Evolutionary conservation across 2,797 vertebrate genomes (phyloP).

Genomic region (Pelobates cultripes): DNA sequence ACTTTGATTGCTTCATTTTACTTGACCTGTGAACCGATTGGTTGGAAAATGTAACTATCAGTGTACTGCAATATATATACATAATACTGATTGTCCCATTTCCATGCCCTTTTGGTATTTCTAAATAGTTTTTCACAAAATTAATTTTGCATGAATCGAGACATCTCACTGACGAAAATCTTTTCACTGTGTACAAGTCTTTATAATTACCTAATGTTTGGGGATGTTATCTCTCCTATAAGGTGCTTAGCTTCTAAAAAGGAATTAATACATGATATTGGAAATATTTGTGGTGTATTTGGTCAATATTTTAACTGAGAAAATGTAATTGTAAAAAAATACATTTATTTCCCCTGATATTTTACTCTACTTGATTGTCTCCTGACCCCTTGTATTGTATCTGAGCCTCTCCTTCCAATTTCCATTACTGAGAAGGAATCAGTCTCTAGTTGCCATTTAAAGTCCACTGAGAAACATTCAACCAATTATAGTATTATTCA

Average conservation of each 20-base stretch:
- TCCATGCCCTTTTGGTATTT: too few species aligned
- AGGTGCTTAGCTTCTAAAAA: not conserved
- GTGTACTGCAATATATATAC: too few species aligned
- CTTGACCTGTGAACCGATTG: too few species aligned
- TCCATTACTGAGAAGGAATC: not conserved
- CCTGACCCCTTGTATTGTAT: not conserved
- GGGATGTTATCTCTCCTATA: too few species aligned
- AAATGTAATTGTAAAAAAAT: not conserved
- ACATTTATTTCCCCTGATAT: conserved; percentile 5
- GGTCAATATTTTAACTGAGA: not conserved
- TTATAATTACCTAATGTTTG: too few species aligned
- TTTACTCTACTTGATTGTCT: not conserved
- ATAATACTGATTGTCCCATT: too few species aligned
- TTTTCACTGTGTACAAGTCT: too few species aligned
- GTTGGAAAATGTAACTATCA: too few species aligned
- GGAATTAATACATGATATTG: not conserved
- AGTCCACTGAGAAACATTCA: not conserved
- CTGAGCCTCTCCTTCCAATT: not conserved
- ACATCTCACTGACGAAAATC: too few species aligned
- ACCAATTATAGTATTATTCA: not conserved
- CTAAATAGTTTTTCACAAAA: too few species aligned
- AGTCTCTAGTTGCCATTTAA: not conserved
- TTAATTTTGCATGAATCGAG: too few species aligned
- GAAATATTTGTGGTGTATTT: not conserved
- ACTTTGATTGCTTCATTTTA: too few species aligned